Evolutionary conservation across 1,140 invertebrate species (phyloP).

Genomic region (Bombus impatiens): DNA sequence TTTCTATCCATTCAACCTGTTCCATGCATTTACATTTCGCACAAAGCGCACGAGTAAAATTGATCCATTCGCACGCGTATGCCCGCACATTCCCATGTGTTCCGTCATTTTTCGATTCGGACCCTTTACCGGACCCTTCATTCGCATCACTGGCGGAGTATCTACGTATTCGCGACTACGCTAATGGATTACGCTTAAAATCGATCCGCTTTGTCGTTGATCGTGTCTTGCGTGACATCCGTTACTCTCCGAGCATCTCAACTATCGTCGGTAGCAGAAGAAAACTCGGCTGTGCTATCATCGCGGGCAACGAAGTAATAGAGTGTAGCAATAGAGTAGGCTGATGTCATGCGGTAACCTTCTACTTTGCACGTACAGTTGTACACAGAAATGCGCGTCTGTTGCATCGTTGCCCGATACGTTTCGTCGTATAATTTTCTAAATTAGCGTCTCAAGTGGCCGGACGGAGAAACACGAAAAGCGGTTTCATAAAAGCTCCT

Average conservation of each 20-base stretch:
- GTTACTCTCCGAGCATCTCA: conserved; percentile 4
- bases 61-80: not conserved
- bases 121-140: not conserved
- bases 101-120: fast-evolving
- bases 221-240: not conserved
- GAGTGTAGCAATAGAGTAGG: conserved; percentile 61
- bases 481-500: not conserved
- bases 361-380: conserved; percentile 67
- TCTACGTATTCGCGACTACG: not conserved
- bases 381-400: conserved; percentile 49
- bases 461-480: not conserved
- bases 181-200: not conserved
- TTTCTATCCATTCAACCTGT: conserved; percentile 4
- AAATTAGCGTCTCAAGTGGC: not conserved
- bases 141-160: not conserved
- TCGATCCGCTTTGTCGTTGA: not conserved
- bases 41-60: conserved; percentile 5
- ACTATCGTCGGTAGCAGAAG: conserved; percentile 39
- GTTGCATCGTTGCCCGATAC: conserved; percentile 5
- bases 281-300: conserved; percentile 58
- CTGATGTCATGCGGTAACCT: conserved; percentile 71
- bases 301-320: conserved; percentile 60
- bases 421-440: conserved; percentile 16
- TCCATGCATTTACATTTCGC: conserved; percentile 1
- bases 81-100: not conserved